phyloP scores from a whole-genome alignment of 1,140 invertebrate species.

The Hermetia illucens region DNA sequence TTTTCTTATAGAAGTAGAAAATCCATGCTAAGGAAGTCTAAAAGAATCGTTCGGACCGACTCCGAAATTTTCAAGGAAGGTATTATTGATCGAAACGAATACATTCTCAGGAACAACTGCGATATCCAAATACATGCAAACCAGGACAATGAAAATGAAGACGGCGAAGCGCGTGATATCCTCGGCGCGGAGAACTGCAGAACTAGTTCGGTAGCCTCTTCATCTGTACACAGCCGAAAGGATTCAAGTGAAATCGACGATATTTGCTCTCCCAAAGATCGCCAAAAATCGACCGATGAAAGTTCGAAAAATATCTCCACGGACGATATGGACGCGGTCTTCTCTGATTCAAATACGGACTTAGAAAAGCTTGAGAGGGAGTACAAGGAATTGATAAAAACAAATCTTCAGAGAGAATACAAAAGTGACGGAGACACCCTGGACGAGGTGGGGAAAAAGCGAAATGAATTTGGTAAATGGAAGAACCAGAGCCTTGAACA shows the following conservation, averaged over 20 bases:
- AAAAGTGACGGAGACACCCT: constrained; percentile 8
- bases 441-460: constrained; percentile 6
- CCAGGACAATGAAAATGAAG: not conserved
- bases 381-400: constrained; percentile 4
- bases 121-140: constrained; percentile 3
- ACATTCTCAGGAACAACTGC: not conserved
- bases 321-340: constrained; percentile 6
- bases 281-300: constrained; percentile 3
- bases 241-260: constrained; percentile 4
- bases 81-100: not conserved
- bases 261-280: not conserved
- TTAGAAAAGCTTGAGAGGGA: constrained; percentile 5
- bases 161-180: not conserved
- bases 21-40: constrained; percentile 4
- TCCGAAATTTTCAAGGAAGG: constrained; percentile 6
- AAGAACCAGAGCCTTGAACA: constrained; percentile 8
- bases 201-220: not conserved
- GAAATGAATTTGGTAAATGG: constrained; percentile 5
- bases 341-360: constrained; percentile 4
- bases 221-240: not conserved
- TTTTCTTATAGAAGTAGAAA: constrained; percentile 1
- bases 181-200: not conserved
- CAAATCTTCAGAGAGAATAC: constrained; percentile 7
- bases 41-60: constrained; percentile 5
- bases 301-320: constrained; percentile 5